Evolutionary conservation across 2,113 vertebrate genomes (phyloP).

Genomic region (Myiagra hebetior): DNA sequence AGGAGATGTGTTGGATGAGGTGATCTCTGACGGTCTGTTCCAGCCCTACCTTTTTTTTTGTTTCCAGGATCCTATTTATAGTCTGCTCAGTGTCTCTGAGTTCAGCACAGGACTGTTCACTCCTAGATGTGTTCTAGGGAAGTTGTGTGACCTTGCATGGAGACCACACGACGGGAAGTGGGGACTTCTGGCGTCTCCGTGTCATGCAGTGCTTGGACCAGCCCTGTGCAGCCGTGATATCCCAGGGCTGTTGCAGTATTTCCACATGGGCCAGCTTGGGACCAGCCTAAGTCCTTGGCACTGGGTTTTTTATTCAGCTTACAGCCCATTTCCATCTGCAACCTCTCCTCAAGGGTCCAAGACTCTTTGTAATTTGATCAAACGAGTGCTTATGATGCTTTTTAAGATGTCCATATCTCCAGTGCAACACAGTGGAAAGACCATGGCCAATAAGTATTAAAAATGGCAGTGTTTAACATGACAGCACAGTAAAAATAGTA

Average conservation of each 20-base stretch:
- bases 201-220: not conserved
- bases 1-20: not conserved
- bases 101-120: not conserved
- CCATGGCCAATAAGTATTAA: not conserved
- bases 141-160: not conserved
- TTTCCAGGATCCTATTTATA: not conserved
- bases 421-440: not conserved
- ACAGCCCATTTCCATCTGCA: not conserved
- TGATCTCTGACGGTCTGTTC: not conserved
- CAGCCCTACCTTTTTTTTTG: not conserved
- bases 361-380: not conserved
- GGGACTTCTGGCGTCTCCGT: not conserved
- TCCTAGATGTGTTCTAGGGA: not conserved
- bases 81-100: not conserved
- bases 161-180: not conserved
- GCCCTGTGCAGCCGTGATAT: not conserved
- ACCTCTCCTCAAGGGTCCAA: not conserved
- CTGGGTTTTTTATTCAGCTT: not conserved
- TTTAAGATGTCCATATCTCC: not conserved
- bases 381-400: accelerated
- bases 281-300: not conserved
- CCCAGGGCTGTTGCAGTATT: not conserved
- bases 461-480: not conserved
- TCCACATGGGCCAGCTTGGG: not conserved
- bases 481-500: not conserved